Percentiles rank a stretch among this genome's conserved stretches.
Evolutionary conservation across 2,113 vertebrate species (phyloP).

Genomic region (Sigmodon hispidus): DNA sequence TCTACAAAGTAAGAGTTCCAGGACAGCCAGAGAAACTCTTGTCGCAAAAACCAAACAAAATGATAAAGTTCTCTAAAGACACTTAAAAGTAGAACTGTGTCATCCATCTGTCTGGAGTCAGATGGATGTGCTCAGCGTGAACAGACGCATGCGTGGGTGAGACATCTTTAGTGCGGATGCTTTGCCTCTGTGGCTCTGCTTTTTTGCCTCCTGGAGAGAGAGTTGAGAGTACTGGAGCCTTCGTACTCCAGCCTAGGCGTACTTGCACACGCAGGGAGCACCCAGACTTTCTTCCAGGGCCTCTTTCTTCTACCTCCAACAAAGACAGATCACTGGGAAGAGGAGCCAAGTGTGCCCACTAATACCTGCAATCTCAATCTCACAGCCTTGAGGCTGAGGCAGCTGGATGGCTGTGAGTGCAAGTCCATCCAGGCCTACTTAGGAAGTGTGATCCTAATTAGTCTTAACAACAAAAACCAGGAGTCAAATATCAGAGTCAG

Average conservation of each 20-base stretch:
- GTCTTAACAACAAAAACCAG: no score
- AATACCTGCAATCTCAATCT: background rate
- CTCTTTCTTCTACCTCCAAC: background rate
- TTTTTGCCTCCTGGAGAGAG: background rate
- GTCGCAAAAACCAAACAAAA: background rate
- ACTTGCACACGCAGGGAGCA: background rate
- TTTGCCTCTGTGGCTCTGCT: background rate
- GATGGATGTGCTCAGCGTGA: background rate
- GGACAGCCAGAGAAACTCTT: background rate
- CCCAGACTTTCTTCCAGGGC: background rate
- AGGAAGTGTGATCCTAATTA: no score
- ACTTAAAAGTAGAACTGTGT: background rate
- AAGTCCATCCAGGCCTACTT: background rate
- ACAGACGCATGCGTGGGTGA: background rate
- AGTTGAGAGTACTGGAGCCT: background rate
- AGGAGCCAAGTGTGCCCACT: background rate
- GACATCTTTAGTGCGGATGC: background rate
- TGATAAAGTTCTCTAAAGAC: background rate
- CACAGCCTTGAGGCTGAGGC: background rate
- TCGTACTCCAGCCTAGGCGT: background rate
- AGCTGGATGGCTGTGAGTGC: background rate
- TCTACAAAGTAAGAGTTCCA: background rate
- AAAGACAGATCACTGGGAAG: background rate
- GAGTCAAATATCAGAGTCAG: no score
- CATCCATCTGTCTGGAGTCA: background rate